Base-by-base conservation (phyloP, 2,888 invertebrate genomes). In the Drosophila subsilvestris region DNA sequence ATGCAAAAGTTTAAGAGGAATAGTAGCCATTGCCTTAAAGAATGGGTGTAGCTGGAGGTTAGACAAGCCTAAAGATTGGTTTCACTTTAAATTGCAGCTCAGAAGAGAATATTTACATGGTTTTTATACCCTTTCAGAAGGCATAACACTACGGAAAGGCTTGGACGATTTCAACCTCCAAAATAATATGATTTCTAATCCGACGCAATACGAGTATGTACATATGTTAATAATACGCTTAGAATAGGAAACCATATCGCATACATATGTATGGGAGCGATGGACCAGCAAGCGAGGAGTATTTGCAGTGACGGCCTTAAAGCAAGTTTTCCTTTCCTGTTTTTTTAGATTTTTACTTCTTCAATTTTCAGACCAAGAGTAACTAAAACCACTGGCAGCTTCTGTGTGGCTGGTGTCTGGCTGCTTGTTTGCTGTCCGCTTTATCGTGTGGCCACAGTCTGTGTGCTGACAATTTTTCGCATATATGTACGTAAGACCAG, bases 361-460 rank as follows among this genome's bases (percentile, higher is more conserved):
- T 22, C 66, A 48, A 48, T 66, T 43, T 42, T 47, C 20, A 9
- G 42, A 18, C n/a, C 37, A 7, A 32, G 47, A 29, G 45, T 14
- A 53, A 51, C 29, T 25, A 53, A 69, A 57, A 63, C 51, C 54
- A 49, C 50, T 56, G 47, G 71, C 43, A 50, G 71, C 50, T 53
- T 27, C 47, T 48, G 48, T 66, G 70, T 32, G 70, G 61, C 37
- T 44, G 45, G 10, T 27, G 29, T 10, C 25, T 59, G 55, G 12
- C 49, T 45, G 18, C 37, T 44, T 27, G 54, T 58, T 22, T 22
- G 22, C 48, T 56, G 27, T 25, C 29, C 62, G 48, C 51, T 76
- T 66, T 73, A 86, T 80, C 69, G 54, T 70, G 63, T 76, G 69
- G 53, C 71, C 77, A 76, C 61, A 76, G 55, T 47, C 55, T 54